A percentile compares a stretch with the other conserved stretches of the same genome.
phyloP scores from a whole-genome alignment of 37 sponge, comb jelly and placozoan genomes.

The Geodia barretti region DNA sequence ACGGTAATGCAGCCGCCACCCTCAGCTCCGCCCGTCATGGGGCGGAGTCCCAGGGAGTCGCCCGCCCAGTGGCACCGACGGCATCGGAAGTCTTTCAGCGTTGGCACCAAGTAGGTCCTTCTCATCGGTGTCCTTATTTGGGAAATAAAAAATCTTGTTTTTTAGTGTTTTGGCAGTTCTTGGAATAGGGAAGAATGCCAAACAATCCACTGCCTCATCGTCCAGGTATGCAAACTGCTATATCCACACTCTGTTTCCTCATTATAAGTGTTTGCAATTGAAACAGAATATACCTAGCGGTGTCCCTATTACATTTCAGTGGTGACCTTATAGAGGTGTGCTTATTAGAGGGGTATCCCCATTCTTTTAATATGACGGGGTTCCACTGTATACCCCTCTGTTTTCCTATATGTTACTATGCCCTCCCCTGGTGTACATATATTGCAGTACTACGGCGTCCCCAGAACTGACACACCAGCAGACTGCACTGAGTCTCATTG shows the following conservation, averaged over 20 bases:
- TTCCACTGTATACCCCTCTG: too few relatives aligned
- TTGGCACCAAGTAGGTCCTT: conserved; percentile 66
- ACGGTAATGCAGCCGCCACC: background rate
- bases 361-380: too few relatives aligned
- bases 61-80: conserved; percentile 29
- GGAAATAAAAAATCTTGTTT: too few relatives aligned
- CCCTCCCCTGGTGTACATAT: background rate
- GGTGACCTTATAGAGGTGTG: background rate
- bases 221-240: too few relatives aligned
- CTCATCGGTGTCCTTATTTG: background rate
- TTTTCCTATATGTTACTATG: too few relatives aligned
- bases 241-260: too few relatives aligned
- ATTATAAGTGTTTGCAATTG: too few relatives aligned
- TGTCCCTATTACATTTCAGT: too few relatives aligned
- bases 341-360: background rate
- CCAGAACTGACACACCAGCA: background rate
- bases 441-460: background rate
- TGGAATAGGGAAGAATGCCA: conserved; percentile 15
- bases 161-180: conserved; percentile 32
- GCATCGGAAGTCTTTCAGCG: conserved; percentile 57
- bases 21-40: background rate
- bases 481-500: conserved; percentile 50
- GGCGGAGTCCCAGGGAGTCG: background rate
- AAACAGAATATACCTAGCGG: too few relatives aligned
- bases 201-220: background rate